Base-by-base conservation (phyloP, 1,140 invertebrate genomes). In the Araneus ventricosus region DNA sequence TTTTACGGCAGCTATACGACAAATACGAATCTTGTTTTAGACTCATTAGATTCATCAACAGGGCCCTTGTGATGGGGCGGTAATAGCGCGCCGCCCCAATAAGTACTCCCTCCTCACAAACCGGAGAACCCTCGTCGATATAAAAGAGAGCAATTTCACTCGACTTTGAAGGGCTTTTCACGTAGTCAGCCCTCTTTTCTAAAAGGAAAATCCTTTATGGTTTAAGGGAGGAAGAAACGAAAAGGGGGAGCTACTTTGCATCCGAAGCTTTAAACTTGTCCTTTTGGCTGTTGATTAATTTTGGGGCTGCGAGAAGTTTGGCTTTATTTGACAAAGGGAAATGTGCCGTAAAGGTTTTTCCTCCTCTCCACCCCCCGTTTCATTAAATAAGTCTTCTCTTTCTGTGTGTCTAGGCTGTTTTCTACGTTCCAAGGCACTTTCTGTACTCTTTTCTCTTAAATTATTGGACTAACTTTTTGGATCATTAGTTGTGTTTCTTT, bases 21-120 rank as follows among this genome's bases (percentile, higher is more conserved):
- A 91, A 91, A 84, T 84, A 84, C 89, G 89, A 91, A 91, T 91
- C 89, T 79, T 91, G 89, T 91, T 91, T 91, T 52, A 67, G 59
- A 91, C 89, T 91, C 89, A 91, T 91, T 91, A 91, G 89, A 91
- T 84, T 91, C 89, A 91, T 91, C 89, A 91, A 91, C 89, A 79
- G 89, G 79, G 79, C 89, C 89, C 89, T 91, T 91, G 89, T 91
- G 89, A 91, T 82, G 88, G 88, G 88, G 67, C 67, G 88, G 67
- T 80, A 90, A 80, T 80, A 59, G 88, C 39, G 88, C 27, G 52
- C 88, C 88, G 88, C 88, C 67, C 88, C 88, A 90, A 90, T 90
- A 90, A 90, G 88, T 90, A 80, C 63, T 52, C 39, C 39, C 82
- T 57, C 82, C 37, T 52, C 82, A 52, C 82, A 57, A 37, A 61